Conservation (phyloP, 2,113 vertebrate species). For the Ochotona princeps region DNA sequence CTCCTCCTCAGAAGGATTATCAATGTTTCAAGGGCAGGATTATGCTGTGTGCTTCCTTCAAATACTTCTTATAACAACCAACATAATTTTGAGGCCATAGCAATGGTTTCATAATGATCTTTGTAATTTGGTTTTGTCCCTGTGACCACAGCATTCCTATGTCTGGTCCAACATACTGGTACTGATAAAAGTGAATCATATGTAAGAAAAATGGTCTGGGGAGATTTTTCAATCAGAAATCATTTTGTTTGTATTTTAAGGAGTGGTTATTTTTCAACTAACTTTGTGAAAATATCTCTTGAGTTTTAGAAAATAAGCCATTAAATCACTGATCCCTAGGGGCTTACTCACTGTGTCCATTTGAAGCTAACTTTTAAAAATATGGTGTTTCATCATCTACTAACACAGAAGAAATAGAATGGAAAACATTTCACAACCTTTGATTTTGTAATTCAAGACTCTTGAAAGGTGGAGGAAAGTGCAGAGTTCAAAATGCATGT, state of each 20-base stretch:
- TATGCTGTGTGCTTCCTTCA: neutral
- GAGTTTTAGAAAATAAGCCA: constrained; percentile 40
- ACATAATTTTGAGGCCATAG: neutral
- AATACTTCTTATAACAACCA: neutral
- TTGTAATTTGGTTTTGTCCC: neutral
- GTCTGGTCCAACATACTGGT: neutral
- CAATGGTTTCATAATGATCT: neutral
- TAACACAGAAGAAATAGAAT: neutral
- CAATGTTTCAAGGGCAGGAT: neutral
- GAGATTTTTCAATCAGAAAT: constrained; percentile 25
- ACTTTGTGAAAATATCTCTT: constrained; percentile 2
- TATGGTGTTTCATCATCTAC: neutral
- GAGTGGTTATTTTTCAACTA: constrained; percentile 24
- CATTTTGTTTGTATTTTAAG: constrained; percentile 47
- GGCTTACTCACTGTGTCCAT: neutral
- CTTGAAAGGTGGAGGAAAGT: constrained; percentile 18
- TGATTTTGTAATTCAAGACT: neutral
- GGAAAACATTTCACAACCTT: neutral
- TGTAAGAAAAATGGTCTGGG: neutral
- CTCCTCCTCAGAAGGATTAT: neutral
- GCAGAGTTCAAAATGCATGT: constrained; percentile 7
- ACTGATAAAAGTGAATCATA: neutral
- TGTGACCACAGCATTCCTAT: neutral
- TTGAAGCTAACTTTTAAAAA: constrained; percentile 1
- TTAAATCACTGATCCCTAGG: neutral